Conservation (phyloP, 2,888 invertebrate species). For the Linhomoeus sp. region DNA sequence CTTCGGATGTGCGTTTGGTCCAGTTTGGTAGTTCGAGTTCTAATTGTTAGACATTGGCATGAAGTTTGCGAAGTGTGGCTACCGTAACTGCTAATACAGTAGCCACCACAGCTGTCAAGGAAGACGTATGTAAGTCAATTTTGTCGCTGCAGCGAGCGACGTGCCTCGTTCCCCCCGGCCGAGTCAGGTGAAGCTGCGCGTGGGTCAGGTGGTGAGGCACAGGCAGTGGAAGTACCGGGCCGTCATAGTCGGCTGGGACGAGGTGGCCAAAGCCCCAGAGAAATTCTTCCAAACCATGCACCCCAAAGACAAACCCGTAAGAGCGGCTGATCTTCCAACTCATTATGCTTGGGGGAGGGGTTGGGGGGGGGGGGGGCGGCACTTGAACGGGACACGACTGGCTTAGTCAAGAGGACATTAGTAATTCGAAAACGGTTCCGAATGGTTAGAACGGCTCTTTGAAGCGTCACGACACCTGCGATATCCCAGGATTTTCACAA, state of each 20-base stretch:
- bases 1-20: not conserved
- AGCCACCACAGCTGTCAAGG: not conserved
- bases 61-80: not conserved
- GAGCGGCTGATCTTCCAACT: constrained; percentile 2
- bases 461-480: too few species aligned
- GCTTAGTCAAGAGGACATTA: too few species aligned
- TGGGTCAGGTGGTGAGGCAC: constrained; percentile 36
- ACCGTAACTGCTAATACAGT: not conserved
- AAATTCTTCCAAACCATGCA: constrained; percentile 31
- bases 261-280: constrained; percentile 33
- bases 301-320: constrained; percentile 24
- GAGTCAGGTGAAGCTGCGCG: constrained; percentile 28
- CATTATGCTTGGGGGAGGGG: too few species aligned
- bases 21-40: not conserved
- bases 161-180: constrained; percentile 28
- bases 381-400: too few species aligned
- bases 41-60: not conserved
- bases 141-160: constrained; percentile 22
- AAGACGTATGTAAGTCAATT: not conserved
- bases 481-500: too few species aligned
- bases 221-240: constrained; percentile 32
- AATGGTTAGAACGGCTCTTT: too few species aligned
- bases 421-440: too few species aligned
- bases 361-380: too few species aligned
- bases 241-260: constrained; percentile 39